These are phyloP conservation scores for Rhinolophus ferrumequinum DNA, from an alignment of 2,113 vertebrate species.

Conservation along the genomic window DNA sequence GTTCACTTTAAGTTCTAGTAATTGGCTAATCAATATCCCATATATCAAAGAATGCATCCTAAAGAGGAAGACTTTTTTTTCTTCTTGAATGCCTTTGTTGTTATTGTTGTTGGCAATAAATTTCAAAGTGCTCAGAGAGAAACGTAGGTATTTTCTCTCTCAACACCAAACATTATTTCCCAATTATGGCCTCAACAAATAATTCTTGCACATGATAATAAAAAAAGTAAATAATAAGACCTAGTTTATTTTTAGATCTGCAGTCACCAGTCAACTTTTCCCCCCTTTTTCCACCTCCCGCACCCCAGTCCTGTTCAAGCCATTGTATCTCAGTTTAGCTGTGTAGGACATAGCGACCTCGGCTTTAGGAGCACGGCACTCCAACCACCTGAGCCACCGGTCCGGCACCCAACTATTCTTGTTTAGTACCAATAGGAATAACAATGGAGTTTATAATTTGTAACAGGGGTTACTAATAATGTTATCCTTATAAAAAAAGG, in stretches of 20 bases:
- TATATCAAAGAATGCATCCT: neutral
- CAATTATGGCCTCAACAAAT: neutral
- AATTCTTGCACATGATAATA: neutral
- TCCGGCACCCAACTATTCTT: neutral
- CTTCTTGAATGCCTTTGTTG: neutral
- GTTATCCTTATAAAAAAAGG: neutral
- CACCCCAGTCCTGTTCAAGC: no score
- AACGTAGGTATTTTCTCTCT: neutral
- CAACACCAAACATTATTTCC: neutral
- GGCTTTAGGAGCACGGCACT: no score
- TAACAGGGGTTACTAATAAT: neutral
- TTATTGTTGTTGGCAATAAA: neutral
- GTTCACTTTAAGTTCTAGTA: neutral
- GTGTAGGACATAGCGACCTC: no score
- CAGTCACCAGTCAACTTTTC: neutral
- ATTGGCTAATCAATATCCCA: neutral
- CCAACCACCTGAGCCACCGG: no score
- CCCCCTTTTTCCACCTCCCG: no score
- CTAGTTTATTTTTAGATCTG: neutral
- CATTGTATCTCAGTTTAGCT: no score
- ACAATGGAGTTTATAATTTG: neutral
- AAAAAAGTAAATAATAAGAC: neutral
- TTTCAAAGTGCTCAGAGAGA: constrained; percentile 14
- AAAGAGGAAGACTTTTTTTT: neutral
- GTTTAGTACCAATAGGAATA: neutral